Evolutionary conservation across 1,140 invertebrate species (phyloP), one percentile per base, ranked within the genome.

Genomic region (Drosophila bocqueti): DNA sequence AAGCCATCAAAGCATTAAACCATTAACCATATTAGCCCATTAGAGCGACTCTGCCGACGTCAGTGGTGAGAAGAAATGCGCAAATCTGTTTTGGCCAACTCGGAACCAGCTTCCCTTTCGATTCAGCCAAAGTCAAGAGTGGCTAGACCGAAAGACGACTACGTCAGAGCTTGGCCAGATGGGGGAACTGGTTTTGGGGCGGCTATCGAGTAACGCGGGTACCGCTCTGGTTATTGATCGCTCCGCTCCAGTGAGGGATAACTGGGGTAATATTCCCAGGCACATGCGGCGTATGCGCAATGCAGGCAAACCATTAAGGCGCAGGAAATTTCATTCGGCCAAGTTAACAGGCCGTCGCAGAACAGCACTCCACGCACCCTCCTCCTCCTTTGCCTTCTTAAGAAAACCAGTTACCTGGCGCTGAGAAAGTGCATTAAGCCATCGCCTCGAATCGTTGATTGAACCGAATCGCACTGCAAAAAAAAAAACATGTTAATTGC

Each of bases 371-470:
- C 34, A 15, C 38, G 6, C 9, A 31, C 42, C n/a, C 26, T 31
- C 24, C 26, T 11, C 26, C 11, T 13, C 18, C 18, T 13, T 11
- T 43, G 29, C 68, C 65, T 61, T 69, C 65, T 71, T 45, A n/a
- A 46, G 26, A 26, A 36, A 76, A 76, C 74, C 74, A 50, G 46
- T 67, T 61, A 71, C 57, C 76, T 63, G 76, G 80, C 69, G 69
- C 84, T 87, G 84, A 87, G 83, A 87, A 87, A 87, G 83, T 87
- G 84, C 81, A 86, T 75, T 79, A 86, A 83, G 81, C 76, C 81
- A 85, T 73, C 52, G 54, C 36, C 38, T 67, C 45, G 58, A 34
- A 60, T 46, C 43, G 54, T 34, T 34, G 29, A 57, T 55, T 36
- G 36, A 57, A 40, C 54, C 54, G 21, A 67, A 42, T 18, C 46